Percentiles rank a stretch among this genome's conserved stretches.
phyloP scores from a whole-genome alignment of 2,888 invertebrate genomes.

The Andrena fulva region DNA sequence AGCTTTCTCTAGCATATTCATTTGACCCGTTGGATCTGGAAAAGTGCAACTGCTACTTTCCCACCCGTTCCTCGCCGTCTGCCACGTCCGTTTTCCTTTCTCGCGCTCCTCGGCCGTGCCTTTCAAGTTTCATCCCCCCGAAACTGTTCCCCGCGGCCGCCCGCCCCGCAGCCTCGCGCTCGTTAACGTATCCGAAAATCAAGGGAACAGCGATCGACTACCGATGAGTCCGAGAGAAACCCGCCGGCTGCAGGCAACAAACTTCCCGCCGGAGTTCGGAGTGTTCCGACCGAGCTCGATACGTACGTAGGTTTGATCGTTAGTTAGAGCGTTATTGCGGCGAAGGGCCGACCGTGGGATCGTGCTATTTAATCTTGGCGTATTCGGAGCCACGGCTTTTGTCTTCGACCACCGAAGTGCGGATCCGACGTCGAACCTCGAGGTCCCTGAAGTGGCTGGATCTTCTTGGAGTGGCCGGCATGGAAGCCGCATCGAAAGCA shows the following conservation, averaged over 20 bases:
- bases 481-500: neutral
- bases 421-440: neutral
- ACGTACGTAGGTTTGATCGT: slow-evolving; percentile 34
- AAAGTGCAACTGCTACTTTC: slow-evolving; percentile 66
- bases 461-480: neutral
- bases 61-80: slow-evolving; percentile 1
- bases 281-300: slow-evolving; percentile 48
- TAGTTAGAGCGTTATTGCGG: slow-evolving; percentile 41
- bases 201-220: slow-evolving; percentile 61
- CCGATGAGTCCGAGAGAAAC: slow-evolving; percentile 52
- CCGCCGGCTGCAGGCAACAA: slow-evolving; percentile 29
- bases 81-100: neutral
- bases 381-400: slow-evolving; percentile 4
- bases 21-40: slow-evolving; percentile 50
- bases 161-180: slow-evolving; percentile 9
- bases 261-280: slow-evolving; percentile 25
- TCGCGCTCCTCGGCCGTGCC: slow-evolving; percentile 13
- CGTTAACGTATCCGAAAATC: slow-evolving; percentile 56
- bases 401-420: slow-evolving; percentile 20
- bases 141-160: slow-evolving; percentile 12
- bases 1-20: slow-evolving; percentile 65
- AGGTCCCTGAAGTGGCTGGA: neutral
- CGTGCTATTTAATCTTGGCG: slow-evolving; percentile 36
- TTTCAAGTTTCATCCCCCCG: slow-evolving; percentile 29
- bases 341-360: slow-evolving; percentile 29